Percentiles rank a stretch among this genome's conserved stretches.
These are phyloP conservation scores for Jordanella pulchra DNA, from an alignment of 2,797 vertebrate genomes.

Conservation along the genomic window DNA sequence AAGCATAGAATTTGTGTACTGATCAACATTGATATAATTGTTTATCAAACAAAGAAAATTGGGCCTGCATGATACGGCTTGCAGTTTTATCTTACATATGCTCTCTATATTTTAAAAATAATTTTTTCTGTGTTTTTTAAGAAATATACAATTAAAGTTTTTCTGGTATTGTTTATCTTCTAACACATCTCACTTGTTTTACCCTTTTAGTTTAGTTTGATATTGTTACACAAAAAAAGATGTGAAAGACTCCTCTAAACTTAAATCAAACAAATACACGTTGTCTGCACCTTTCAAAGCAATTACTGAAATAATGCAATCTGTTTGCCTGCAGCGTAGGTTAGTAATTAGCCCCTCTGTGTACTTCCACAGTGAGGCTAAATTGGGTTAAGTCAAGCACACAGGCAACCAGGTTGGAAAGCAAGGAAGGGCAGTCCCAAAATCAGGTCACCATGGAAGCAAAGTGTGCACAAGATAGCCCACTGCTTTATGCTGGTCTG, in stretches of 20 bases:
- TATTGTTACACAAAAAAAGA: not conserved
- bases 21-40: not conserved
- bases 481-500: constrained; percentile 51
- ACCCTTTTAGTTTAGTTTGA: no score
- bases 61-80: not conserved
- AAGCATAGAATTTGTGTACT: no score
- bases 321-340: constrained; percentile 51
- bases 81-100: no score
- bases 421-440: constrained; percentile 62
- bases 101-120: no score
- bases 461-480: constrained; percentile 55
- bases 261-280: not conserved
- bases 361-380: constrained; percentile 61
- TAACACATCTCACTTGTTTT: not conserved
- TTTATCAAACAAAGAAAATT: not conserved
- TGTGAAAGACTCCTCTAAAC: not conserved
- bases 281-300: constrained; percentile 28
- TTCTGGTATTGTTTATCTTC: not conserved
- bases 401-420: constrained; percentile 63
- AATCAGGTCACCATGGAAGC: constrained; percentile 71
- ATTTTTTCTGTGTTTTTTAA: not conserved
- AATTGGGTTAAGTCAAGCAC: constrained; percentile 73
- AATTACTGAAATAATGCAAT: constrained; percentile 40
- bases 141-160: not conserved
- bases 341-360: constrained; percentile 64